Evolutionary conservation across 1,140 invertebrate species (phyloP), one percentile per base, ranked within the genome.

Genomic region (Thaumatotibia leucotreta): DNA sequence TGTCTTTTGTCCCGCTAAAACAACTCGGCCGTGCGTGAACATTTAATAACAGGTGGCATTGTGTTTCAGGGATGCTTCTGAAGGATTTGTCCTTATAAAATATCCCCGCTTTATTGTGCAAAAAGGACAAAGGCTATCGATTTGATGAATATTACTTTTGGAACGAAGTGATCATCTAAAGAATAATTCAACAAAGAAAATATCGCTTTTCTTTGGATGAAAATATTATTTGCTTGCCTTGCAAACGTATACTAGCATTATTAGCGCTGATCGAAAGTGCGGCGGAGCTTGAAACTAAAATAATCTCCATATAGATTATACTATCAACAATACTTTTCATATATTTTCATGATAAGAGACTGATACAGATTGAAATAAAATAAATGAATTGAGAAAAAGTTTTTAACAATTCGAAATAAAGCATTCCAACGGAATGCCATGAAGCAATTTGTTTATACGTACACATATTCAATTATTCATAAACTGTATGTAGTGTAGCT

Each of bases 1-100:
- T 62, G 32, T 62, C 61, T 62, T 33, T 62, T 62, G 64, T 65
- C 63, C 35, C 66, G 9, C 67, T 70, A 74, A 72, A 74, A 71
- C 64, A 29, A 49, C 35, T 22, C 61, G 17, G 64, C 39, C 70
- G 70, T 67, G 50, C 52, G 62, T 65, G 70, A 70, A 54, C 64
- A 58, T 58, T 58, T 58, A 58, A 58, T 58, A 58, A 58, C 52
- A 58, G 52, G 52, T 58, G 52, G 52, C 23, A 58, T 45, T 45
- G 14, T 58, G 52, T 58, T 31, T 58, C n/a, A 24, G 52, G 24
- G 39, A 45, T 45, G 39, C 39, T 20, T 45, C 39, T 45, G 39
- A 45, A 17, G 39, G 39, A 45, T 45, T 20, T 45, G 17, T 20
- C 39, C 39, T 20, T 45, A 45, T 45, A 45, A 45, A 45, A 45